Evolutionary conservation across 1,140 invertebrate species (phyloP), one percentile per base, ranked within the genome.

Genomic region (Brachionus rubens): DNA sequence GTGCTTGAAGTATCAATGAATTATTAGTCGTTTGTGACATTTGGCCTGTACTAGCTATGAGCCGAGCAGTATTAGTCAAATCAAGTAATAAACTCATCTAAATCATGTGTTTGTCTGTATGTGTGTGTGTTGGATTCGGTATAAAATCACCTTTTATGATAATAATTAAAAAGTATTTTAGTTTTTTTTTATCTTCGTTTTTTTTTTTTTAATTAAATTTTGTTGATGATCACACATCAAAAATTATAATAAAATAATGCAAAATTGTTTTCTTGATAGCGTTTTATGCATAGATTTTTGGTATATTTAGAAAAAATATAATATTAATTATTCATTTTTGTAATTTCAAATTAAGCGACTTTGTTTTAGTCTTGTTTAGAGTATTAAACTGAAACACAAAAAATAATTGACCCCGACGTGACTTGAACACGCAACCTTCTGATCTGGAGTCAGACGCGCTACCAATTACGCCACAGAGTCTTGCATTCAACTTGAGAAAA

Each of bases 371-470:
- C 54, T 36, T n/a, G 28, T 9, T 0, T 36, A 36, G 9, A 0
- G 33, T 19, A 16, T 16, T 30, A 28, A 16, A 26, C 2, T 10
- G 0, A 40, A 19, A 40, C 0, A 28, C n/a, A n/a, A n/a, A 72
- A 72, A 72, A 50, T 24, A 72, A 19, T 72, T 76, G 72, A 76
- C 72, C 72, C 72, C 50, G 72, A 76, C 72, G 72, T 56, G 72
- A 76, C 72, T 76, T 43, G 72, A 76, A 76, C 72, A 56, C 72
- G 72, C 72, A 76, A 76, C 72, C 72, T 76, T 76, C 72, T 76
- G 72, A 76, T 76, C 72, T 76, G 72, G 72, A 76, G 72, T 76
- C 72, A 76, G 72, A 76, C 72, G 72, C 72, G 72, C 72, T 76
- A 76, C 72, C 72, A 76, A 62, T 76, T 76, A 50, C 72, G 72